phyloP scores from a whole-genome alignment of 2,797 vertebrate genomes.

The Lepidocolaptes lacrymiger region DNA sequence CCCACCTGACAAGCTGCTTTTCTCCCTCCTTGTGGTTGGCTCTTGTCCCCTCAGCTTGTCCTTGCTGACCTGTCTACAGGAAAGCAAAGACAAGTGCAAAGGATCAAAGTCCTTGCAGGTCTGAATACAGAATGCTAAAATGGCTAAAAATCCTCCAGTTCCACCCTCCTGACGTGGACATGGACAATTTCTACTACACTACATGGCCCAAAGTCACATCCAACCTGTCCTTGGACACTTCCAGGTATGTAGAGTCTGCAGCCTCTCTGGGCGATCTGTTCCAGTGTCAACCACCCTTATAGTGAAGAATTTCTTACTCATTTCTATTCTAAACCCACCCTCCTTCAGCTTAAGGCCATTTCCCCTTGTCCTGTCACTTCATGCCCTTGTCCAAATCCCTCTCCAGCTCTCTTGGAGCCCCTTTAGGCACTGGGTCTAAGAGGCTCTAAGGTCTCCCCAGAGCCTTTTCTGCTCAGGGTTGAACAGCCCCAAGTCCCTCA shows the following conservation, averaged over 20 bases:
- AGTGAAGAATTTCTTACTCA: rapidly evolving
- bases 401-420: neutral
- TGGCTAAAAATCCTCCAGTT: neutral
- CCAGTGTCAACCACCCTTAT: rapidly evolving
- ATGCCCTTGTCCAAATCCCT: rapidly evolving
- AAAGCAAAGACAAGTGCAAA: neutral
- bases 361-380: rapidly evolving
- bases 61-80: neutral
- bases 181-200: rapidly evolving
- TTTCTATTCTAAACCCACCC: rapidly evolving
- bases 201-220: rapidly evolving
- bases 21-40: neutral
- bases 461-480: neutral
- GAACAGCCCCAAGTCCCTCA: neutral
- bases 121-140: too few species aligned
- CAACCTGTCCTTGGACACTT: rapidly evolving
- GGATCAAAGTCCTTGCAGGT: neutral
- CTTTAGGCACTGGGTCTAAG: neutral
- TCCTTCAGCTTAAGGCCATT: neutral
- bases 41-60: neutral
- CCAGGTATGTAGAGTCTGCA: neutral
- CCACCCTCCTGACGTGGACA: neutral
- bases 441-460: neutral
- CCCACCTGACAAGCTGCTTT: neutral
- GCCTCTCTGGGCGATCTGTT: neutral